Conservation (phyloP, 2,797 vertebrate species). For the Syngnathus acus region DNA sequence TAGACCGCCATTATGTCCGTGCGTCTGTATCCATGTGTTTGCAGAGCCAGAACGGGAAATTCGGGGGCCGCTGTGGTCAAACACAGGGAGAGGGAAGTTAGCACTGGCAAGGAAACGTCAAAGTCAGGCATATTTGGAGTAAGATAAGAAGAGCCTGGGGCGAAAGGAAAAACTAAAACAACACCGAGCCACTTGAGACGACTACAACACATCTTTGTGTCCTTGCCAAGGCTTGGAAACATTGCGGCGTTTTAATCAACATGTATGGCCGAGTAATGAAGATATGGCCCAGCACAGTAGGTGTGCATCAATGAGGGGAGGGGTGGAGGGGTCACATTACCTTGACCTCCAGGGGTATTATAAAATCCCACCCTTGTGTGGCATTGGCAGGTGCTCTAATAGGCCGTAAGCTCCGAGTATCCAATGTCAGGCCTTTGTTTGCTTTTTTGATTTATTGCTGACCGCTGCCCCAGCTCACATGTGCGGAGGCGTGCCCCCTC, state of each 20-base stretch:
- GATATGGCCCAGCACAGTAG: conserved; percentile 5
- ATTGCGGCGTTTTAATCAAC: conserved; percentile 39
- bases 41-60: conserved; percentile 56
- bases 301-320: conserved; percentile 12
- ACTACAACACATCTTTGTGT: conserved; percentile 46
- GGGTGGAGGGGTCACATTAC: conserved; percentile 12
- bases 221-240: conserved; percentile 43
- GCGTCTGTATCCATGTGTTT: conserved; percentile 46
- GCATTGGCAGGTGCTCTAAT: conserved; percentile 66
- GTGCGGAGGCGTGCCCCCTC: conserved; percentile 51
- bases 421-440: conserved; percentile 66
- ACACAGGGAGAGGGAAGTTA: conserved; percentile 55
- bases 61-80: conserved; percentile 55
- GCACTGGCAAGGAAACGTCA: conserved; percentile 59
- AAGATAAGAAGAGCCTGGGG: conserved; percentile 66
- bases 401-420: conserved; percentile 43
- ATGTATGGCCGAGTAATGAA: conserved; percentile 30
- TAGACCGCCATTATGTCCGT: conserved; percentile 52
- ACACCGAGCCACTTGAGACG: conserved; percentile 61
- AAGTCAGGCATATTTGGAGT: conserved; percentile 69
- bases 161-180: conserved; percentile 71
- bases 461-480: conserved; percentile 57
- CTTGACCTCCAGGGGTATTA: conserved; percentile 39
- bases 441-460: conserved; percentile 68
- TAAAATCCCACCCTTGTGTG: conserved; percentile 49